phyloP scores from a whole-genome alignment of 2,888 invertebrate species.

The Microplitis deprimator region DNA sequence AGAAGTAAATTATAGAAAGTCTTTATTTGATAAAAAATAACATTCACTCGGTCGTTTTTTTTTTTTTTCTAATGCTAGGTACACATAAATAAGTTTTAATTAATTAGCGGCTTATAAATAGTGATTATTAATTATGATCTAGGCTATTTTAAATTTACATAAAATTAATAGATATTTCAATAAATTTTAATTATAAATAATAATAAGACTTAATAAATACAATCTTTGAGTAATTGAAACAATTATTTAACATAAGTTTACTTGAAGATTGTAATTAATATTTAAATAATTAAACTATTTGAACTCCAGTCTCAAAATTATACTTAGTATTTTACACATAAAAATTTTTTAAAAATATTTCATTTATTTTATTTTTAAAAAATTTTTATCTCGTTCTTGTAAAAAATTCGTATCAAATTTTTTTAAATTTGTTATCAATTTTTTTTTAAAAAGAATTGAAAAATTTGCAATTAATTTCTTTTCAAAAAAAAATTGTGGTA shows the following conservation, averaged over 20 bases:
- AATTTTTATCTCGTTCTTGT: not conserved
- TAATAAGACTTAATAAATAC: not conserved
- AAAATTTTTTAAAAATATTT: not conserved
- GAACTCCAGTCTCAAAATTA: not conserved
- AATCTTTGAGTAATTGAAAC: not conserved
- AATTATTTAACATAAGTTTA: not conserved
- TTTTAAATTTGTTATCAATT: not conserved
- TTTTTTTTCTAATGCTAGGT: constrained; percentile 20
- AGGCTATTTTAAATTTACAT: not conserved
- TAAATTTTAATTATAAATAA: not conserved
- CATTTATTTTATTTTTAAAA: not conserved
- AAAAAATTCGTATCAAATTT: not conserved
- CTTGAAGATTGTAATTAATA: not conserved
- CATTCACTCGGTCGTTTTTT: constrained; percentile 10
- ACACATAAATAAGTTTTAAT: not conserved
- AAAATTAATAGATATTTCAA: not conserved
- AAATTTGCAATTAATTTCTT: not conserved
- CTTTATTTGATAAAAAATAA: constrained; percentile 26
- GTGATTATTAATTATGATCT: not conserved
- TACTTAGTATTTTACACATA: not conserved
- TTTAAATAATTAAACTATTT: not conserved
- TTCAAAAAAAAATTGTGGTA: not conserved
- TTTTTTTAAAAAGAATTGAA: not conserved
- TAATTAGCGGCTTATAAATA: not conserved
- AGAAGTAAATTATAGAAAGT: constrained; percentile 22